Conservation (phyloP, 2,797 vertebrate genomes). For the Sandelia bainsii region DNA sequence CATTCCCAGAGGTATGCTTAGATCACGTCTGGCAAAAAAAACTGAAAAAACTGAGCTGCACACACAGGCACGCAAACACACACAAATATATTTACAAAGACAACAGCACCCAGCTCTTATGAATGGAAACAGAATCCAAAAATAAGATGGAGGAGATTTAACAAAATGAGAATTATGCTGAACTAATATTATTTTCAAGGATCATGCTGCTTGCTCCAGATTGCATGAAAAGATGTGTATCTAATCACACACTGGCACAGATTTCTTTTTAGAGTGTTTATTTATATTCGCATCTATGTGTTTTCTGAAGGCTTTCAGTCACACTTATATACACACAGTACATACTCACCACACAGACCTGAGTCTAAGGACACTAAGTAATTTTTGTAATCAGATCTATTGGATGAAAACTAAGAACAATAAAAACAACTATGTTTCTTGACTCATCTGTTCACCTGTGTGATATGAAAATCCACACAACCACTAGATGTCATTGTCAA, state of each 20-base stretch:
- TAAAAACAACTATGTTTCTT: no score
- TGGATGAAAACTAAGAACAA: background rate
- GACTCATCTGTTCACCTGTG: background rate
- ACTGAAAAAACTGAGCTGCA: slow-evolving; percentile 2
- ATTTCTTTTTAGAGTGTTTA: slow-evolving; percentile 48
- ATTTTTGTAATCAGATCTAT: background rate
- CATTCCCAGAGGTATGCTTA: slow-evolving; percentile 31
- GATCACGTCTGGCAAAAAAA: slow-evolving; percentile 33
- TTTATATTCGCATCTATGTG: slow-evolving; percentile 40
- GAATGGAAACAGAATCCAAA: slow-evolving; percentile 65
- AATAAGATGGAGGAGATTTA: slow-evolving; percentile 54
- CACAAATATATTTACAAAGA: slow-evolving; percentile 36
- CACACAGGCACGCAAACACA: slow-evolving; percentile 29
- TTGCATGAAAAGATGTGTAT: slow-evolving; percentile 71
- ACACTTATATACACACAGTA: background rate
- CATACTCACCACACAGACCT: slow-evolving; percentile 1
- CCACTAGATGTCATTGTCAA: background rate
- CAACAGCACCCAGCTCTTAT: slow-evolving; percentile 29
- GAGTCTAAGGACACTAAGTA: slow-evolving; percentile 16
- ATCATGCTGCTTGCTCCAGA: slow-evolving; percentile 63
- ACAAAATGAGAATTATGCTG: slow-evolving; percentile 65
- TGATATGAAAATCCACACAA: background rate
- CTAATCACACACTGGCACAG: slow-evolving; percentile 63
- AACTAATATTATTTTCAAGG: slow-evolving; percentile 64
- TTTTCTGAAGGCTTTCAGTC: slow-evolving; percentile 24